phyloP scores from a whole-genome alignment of 2,797 vertebrate species.

The Poecilia velifera region DNA sequence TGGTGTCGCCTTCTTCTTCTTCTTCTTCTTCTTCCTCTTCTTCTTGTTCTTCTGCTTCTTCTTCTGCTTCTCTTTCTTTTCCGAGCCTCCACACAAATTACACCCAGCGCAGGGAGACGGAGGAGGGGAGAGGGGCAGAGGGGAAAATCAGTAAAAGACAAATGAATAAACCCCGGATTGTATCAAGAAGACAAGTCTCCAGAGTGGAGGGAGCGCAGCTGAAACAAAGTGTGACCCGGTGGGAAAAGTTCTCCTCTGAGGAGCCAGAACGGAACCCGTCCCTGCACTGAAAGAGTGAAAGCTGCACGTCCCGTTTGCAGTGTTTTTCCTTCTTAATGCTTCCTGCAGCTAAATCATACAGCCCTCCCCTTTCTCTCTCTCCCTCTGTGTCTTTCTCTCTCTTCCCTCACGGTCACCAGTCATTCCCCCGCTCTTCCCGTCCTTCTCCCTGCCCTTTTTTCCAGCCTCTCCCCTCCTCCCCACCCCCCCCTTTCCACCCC shows the following conservation, averaged over 20 bases:
- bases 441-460: slow-evolving; percentile 51
- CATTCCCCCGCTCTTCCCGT: slow-evolving; percentile 57
- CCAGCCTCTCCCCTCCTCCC: slow-evolving; percentile 62
- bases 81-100: slow-evolving; percentile 59
- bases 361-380: slow-evolving; percentile 81
- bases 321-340: slow-evolving; percentile 84
- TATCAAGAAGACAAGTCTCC: slow-evolving; percentile 43
- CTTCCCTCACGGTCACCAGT: slow-evolving; percentile 73
- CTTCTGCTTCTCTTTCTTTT: neutral
- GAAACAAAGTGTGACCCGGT: slow-evolving; percentile 40
- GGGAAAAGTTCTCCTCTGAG: slow-evolving; percentile 32
- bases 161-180: slow-evolving; percentile 47
- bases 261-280: slow-evolving; percentile 37
- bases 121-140: slow-evolving; percentile 35
- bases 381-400: slow-evolving; percentile 43
- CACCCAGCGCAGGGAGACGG: slow-evolving; percentile 51
- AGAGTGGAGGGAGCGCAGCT: slow-evolving; percentile 30
- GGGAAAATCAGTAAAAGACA: slow-evolving; percentile 6
- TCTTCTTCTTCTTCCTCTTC: neutral
- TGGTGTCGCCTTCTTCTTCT: slow-evolving; percentile 50
- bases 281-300: slow-evolving; percentile 23
- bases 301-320: slow-evolving; percentile 69
- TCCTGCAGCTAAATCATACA: slow-evolving; percentile 86
- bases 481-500: slow-evolving; percentile 46
- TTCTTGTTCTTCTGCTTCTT: neutral